Percentiles rank a stretch among this genome's conserved stretches.
Conservation (phyloP, 2,113 vertebrate species). For the Oceanodroma tethys region DNA sequence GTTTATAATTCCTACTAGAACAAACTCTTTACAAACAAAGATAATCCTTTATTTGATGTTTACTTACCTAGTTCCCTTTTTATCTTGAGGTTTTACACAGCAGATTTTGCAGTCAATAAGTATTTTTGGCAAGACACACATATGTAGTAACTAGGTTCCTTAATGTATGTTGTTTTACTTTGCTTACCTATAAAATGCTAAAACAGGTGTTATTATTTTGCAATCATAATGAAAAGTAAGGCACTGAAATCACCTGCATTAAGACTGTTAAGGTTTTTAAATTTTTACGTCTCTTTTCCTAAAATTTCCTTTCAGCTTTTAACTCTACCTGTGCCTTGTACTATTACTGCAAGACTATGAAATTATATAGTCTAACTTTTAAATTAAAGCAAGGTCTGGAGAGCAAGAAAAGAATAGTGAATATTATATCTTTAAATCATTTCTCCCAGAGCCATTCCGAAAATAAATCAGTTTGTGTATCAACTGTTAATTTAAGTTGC, state of each 20-base stretch:
- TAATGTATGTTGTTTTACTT: background rate
- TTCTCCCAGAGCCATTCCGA: background rate
- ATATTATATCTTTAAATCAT: background rate
- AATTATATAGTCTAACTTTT: background rate
- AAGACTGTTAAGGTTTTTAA: background rate
- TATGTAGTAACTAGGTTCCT: background rate
- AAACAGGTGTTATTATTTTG: background rate
- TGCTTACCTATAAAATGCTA: background rate
- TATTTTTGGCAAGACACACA: background rate
- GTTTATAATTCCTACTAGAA: background rate
- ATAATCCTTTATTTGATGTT: background rate
- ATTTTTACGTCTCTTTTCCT: background rate
- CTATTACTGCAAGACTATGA: background rate
- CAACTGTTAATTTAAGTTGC: background rate
- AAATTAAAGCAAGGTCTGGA: background rate
- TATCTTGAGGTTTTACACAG: background rate
- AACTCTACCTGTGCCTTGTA: background rate
- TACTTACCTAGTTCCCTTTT: background rate
- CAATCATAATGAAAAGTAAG: background rate
- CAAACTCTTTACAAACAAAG: background rate
- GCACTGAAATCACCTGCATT: background rate
- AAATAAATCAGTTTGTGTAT: background rate
- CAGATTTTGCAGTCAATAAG: background rate
- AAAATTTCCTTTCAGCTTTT: background rate
- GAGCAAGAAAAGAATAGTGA: background rate